phyloP scores from a whole-genome alignment of 2,888 invertebrate genomes.

The Cosmia pyralina region DNA sequence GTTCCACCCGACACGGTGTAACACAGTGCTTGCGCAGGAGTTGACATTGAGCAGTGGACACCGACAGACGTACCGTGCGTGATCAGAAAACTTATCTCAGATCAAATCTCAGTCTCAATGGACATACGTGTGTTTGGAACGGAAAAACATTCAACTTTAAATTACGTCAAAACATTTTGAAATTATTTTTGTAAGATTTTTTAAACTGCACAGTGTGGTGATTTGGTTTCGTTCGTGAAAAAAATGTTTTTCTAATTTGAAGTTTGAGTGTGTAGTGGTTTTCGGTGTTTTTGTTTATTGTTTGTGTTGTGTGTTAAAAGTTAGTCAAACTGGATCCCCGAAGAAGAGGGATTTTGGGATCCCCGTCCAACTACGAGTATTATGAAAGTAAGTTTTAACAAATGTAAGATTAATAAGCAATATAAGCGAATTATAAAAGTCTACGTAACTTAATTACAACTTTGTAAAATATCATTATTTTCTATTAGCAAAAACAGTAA shows the following conservation, averaged over 20 bases:
- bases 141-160: conserved; percentile 12
- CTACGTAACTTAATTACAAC: background rate
- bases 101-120: conserved; percentile 77
- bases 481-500: too few relatives aligned
- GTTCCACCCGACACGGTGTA: conserved; percentile 41
- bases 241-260: conserved; percentile 16
- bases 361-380: conserved; percentile 66
- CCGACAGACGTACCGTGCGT: conserved; percentile 78
- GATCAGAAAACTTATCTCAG: conserved; percentile 81
- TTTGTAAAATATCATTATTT: too few relatives aligned
- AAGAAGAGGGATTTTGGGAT: conserved; percentile 76
- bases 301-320: conserved; percentile 46
- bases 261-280: conserved; percentile 61
- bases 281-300: conserved; percentile 48
- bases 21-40: conserved; percentile 65
- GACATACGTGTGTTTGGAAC: conserved; percentile 60
- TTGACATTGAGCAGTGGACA: conserved; percentile 54
- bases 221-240: conserved; percentile 10
- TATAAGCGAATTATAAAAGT: background rate
- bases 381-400: conserved; percentile 71
- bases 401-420: background rate
- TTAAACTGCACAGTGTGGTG: background rate
- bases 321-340: conserved; percentile 80
- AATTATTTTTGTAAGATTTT: background rate
- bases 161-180: conserved; percentile 10